Evolutionary conservation across 2,888 invertebrate species (phyloP), one percentile per base, ranked within the genome.

Genomic region (Tholera decimalis): DNA sequence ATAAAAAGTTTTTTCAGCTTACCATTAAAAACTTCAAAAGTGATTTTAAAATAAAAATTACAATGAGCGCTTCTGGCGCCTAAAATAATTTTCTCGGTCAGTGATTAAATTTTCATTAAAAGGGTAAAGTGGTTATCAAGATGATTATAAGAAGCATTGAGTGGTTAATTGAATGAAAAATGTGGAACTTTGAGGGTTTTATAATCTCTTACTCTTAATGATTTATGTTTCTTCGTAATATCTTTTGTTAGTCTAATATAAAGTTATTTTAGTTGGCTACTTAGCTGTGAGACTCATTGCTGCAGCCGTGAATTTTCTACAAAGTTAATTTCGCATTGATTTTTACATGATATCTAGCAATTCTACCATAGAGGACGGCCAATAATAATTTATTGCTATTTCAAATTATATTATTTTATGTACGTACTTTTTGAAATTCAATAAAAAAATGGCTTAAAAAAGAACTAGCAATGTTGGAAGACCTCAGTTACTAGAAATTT

Each of bases 81-180:
- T 61, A 58, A 61, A 73, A 70, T 68, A 70, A 73, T 71, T 73
- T 70, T 65, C 67, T 54, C 51, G 64, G 66, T 50, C 65, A 51
- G 56, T 82, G 77, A 77, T 82, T 76, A 77, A 80, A 80, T 71
- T 79, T 79, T 82, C 77, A 82, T 82, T 68, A 80, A 80, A 82
- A 76, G 80, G 80, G 77, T 70, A 62, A 82, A 80, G 70, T 68
- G 70, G 70, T 80, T 73, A 73, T 73, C 70, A 73, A 73, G 73
- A 80, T 77, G 47, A 77, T 71, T 82, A 62, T 66, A 68, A 62
- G 65, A 55, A 68, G 68, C 77, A 70, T 64, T 63, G 68, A 80
- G 64, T 80, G 80, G 61, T 73, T 80, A 80, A 80, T 80, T 77
- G 73, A 80, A 82, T 82, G 80, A 82, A 77, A 80, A 82, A 82